Conservation (phyloP, 2,888 invertebrate species). For the Zygaena filipendulae region DNA sequence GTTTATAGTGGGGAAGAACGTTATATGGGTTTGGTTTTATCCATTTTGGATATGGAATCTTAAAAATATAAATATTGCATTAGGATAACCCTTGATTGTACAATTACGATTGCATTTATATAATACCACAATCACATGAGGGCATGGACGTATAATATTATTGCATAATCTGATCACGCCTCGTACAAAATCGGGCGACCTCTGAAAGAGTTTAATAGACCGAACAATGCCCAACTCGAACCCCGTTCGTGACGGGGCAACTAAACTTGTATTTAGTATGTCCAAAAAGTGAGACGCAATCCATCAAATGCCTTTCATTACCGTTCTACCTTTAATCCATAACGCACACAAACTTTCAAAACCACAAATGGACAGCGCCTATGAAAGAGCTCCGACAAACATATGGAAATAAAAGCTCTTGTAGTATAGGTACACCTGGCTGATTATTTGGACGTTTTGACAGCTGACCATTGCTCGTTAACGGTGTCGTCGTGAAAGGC, state of each 20-base stretch:
- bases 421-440: conserved; percentile 27
- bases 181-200: conserved; percentile 49
- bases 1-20: no score
- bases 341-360: not conserved
- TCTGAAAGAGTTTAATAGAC: conserved; percentile 61
- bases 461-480: conserved; percentile 67
- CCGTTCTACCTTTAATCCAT: conserved; percentile 6
- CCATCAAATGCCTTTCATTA: conserved; percentile 20
- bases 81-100: no score
- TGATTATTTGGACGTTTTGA: conserved; percentile 67
- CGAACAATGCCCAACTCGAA: conserved; percentile 48
- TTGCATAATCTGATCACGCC: conserved; percentile 54
- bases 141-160: conserved; percentile 31
- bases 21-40: no score
- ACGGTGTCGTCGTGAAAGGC: conserved; percentile 64
- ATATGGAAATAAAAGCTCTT: not conserved
- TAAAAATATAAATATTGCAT: no score
- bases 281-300: conserved; percentile 15
- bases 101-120: conserved; percentile 29
- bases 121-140: conserved; percentile 29
- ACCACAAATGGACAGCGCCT: conserved; percentile 8
- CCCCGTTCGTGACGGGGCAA: conserved; percentile 19
- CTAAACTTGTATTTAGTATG: conserved; percentile 12
- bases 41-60: no score
- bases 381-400: conserved; percentile 11